phyloP scores from a whole-genome alignment of 2,113 vertebrate genomes.

The Pachycephala philippinensis region DNA sequence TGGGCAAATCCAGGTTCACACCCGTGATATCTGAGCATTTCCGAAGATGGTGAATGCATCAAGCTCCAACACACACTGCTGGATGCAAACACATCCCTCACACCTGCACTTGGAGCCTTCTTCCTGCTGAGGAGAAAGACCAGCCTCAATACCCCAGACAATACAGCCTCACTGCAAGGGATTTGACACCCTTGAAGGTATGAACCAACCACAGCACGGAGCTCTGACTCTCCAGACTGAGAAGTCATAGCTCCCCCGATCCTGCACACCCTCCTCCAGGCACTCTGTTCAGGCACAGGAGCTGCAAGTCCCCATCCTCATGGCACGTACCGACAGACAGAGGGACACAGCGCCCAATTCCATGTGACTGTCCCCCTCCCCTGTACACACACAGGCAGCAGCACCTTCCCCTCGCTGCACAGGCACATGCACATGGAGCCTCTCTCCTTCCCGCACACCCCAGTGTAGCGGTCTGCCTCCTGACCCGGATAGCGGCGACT shows the following conservation, averaged over 20 bases:
- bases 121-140: not conserved
- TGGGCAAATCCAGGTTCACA: not conserved
- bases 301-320: not conserved
- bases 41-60: not conserved
- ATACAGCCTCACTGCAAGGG: not conserved
- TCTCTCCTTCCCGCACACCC: no score
- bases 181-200: not conserved
- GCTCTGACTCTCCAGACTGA: not conserved
- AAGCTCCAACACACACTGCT: not conserved
- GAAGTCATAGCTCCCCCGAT: no score
- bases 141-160: not conserved
- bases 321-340: rapidly evolving
- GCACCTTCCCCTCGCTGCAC: no score
- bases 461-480: no score
- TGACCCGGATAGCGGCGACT: no score
- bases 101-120: not conserved
- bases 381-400: not conserved
- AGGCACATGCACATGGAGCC: not conserved
- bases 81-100: no score
- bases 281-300: not conserved
- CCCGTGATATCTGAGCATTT: not conserved
- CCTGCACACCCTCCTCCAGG: not conserved
- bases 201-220: not conserved
- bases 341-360: not conserved
- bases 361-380: not conserved